A percentile compares a stretch with the other conserved stretches of the same genome.
phyloP scores from a whole-genome alignment of 2,797 vertebrate species.

The Benthosema pterotum region DNA sequence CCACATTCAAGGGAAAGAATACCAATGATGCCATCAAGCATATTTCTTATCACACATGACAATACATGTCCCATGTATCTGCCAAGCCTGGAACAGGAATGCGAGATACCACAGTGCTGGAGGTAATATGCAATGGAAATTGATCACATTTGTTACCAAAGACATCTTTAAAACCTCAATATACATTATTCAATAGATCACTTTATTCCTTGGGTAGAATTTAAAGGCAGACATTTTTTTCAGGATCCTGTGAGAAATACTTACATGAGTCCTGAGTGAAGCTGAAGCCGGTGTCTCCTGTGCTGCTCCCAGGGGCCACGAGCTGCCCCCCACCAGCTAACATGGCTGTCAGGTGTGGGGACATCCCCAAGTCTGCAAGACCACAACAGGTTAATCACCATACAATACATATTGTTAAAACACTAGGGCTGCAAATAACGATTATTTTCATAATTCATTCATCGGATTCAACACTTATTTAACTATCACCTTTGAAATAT shows the following conservation, averaged over 20 bases:
- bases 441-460: too few relatives aligned
- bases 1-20: constrained; percentile 14
- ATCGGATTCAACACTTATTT: too few relatives aligned
- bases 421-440: too few relatives aligned
- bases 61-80: constrained; percentile 20
- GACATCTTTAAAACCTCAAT: background rate
- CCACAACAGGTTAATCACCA: constrained; percentile 27
- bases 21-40: background rate
- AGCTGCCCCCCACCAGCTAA: constrained; percentile 89
- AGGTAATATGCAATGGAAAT: constrained; percentile 9
- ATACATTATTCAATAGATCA: constrained; percentile 1
- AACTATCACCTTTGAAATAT: too few relatives aligned
- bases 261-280: constrained; percentile 97
- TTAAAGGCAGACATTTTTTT: background rate
- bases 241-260: constrained; percentile 21
- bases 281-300: constrained; percentile 96
- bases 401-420: background rate
- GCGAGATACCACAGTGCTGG: constrained; percentile 23
- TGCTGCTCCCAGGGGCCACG: constrained; percentile 93
- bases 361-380: constrained; percentile 93
- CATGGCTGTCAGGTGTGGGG: constrained; percentile 96
- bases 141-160: background rate
- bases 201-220: background rate
- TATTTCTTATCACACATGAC: constrained; percentile 26
- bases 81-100: constrained; percentile 50